phyloP scores from a whole-genome alignment of 2,797 vertebrate species.

The Lates japonicus region DNA sequence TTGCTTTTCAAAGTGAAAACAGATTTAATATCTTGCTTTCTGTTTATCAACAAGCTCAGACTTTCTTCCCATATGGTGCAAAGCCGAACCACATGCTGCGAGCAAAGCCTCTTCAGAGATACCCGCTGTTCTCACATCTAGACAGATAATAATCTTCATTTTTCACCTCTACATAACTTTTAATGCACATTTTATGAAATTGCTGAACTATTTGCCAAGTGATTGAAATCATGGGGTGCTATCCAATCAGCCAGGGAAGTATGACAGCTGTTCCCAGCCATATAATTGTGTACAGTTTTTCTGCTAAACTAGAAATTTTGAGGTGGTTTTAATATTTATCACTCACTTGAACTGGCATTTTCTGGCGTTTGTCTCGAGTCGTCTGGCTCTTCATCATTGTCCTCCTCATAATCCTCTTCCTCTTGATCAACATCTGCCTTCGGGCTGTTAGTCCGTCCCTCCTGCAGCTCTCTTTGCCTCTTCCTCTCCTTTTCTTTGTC shows the following conservation, averaged over 20 bases:
- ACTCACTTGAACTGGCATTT: slow-evolving; percentile 85
- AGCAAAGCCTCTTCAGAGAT: slow-evolving; percentile 4
- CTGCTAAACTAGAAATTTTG: not conserved
- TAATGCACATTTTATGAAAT: not conserved
- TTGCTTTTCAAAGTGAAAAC: slow-evolving; percentile 34
- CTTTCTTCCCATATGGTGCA: not conserved
- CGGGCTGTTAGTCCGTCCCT: slow-evolving; percentile 49
- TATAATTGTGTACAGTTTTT: not conserved
- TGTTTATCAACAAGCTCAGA: slow-evolving; percentile 17
- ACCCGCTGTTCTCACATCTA: not conserved
- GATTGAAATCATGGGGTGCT: not conserved
- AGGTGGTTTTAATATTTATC: not conserved
- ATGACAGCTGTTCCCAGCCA: not conserved
- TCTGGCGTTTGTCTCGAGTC: slow-evolving; percentile 85
- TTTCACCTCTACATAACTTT: not conserved
- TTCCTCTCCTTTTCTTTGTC: slow-evolving; percentile 86
- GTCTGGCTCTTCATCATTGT: slow-evolving; percentile 72
- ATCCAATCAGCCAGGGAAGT: not conserved
- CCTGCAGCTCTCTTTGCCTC: slow-evolving; percentile 73
- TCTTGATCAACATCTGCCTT: slow-evolving; percentile 76
- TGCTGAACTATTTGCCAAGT: not conserved
- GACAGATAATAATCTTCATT: not conserved
- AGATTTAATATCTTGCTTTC: slow-evolving; percentile 29
- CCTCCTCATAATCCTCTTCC: slow-evolving; percentile 76
- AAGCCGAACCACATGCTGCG: slow-evolving; percentile 3